Percentiles rank a stretch among this genome's conserved stretches.
Evolutionary conservation across 2,797 vertebrate genomes (phyloP).

Genomic region (Anguilla marmorata): DNA sequence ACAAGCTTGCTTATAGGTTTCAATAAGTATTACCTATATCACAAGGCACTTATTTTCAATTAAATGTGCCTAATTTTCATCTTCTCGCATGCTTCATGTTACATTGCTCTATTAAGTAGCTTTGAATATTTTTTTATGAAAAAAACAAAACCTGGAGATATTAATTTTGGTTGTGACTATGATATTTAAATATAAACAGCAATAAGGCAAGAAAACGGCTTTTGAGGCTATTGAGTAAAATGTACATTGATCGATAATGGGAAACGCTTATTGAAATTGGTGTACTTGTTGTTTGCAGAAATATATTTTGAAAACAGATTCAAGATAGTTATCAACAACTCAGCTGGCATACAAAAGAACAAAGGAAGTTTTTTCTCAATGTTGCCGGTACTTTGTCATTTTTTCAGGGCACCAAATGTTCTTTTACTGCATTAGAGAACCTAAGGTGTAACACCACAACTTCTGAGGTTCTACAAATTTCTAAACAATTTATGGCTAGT

Average conservation of each 20-base stretch:
- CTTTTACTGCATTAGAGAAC: background rate
- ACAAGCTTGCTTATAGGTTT: background rate
- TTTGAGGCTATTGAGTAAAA: background rate
- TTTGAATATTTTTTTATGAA: background rate
- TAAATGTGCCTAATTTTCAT: background rate
- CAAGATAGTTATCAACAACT: background rate
- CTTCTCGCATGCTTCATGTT: background rate
- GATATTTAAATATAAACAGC: background rate
- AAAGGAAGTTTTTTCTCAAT: background rate
- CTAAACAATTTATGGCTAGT: background rate
- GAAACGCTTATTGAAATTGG: background rate
- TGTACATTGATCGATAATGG: background rate
- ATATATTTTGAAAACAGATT: too few species aligned
- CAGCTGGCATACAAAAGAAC: too few species aligned
- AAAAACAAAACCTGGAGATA: background rate
- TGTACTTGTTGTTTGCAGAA: background rate
- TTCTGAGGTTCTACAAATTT: background rate
- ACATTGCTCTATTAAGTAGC: background rate
- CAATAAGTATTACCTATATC: background rate
- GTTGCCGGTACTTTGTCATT: background rate
- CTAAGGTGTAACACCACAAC: background rate
- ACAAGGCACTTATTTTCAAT: background rate
- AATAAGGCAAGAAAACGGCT: background rate
- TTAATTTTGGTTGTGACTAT: background rate
- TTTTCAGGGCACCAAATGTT: background rate